Conservation (phyloP, 2,888 invertebrate genomes). For the Cartodere bifasciata region DNA sequence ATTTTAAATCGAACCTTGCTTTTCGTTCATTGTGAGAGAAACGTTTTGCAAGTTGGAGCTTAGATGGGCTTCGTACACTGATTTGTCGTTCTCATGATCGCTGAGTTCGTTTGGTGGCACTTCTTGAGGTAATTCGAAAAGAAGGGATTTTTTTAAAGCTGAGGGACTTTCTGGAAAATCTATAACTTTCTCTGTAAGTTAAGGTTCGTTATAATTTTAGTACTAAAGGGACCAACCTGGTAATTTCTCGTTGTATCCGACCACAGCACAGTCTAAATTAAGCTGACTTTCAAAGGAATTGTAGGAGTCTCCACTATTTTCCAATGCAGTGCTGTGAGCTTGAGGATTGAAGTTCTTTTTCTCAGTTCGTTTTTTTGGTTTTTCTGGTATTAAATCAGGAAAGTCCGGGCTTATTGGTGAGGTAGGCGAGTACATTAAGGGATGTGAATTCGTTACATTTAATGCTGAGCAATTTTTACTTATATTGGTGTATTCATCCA, state of each 20-base stretch:
- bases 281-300: slow-evolving; percentile 22
- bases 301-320: slow-evolving; percentile 17
- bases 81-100: slow-evolving; percentile 39
- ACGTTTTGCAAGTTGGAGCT: slow-evolving; percentile 39
- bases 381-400: slow-evolving; percentile 33
- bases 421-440: slow-evolving; percentile 30
- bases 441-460: slow-evolving; percentile 34
- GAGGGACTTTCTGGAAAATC: slow-evolving; percentile 47
- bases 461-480: too few relatives aligned
- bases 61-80: slow-evolving; percentile 38
- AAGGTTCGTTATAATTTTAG: slow-evolving; percentile 1
- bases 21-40: slow-evolving; percentile 35
- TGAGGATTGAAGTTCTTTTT: slow-evolving; percentile 25
- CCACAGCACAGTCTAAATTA: slow-evolving; percentile 21
- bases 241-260: slow-evolving; percentile 26
- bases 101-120: slow-evolving; percentile 31
- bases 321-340: slow-evolving; percentile 25
- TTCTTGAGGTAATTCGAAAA: slow-evolving; percentile 44
- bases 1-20: slow-evolving; percentile 27
- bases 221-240: slow-evolving; percentile 26
- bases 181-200: too few relatives aligned
- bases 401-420: slow-evolving; percentile 29
- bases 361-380: slow-evolving; percentile 18
- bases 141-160: slow-evolving; percentile 38
- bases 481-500: too few relatives aligned